Evolutionary conservation across 2,113 vertebrate species (phyloP).

Genomic region (Brienomyrus longianalis): DNA sequence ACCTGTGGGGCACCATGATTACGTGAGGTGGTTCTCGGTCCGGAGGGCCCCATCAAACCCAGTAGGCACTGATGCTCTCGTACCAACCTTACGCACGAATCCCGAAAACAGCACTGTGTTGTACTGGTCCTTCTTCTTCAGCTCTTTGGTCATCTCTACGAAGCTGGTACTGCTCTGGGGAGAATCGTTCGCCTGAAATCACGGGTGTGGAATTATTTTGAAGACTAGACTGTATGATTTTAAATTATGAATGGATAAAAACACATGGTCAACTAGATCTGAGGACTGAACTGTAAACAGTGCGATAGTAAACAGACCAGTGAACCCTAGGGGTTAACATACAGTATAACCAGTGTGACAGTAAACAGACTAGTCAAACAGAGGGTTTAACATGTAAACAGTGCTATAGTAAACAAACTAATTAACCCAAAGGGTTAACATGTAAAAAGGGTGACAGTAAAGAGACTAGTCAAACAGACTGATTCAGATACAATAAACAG

Average conservation of each 20-base stretch:
- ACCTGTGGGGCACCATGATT: conserved; percentile 56
- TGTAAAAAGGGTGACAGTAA: background rate
- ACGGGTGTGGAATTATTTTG: background rate
- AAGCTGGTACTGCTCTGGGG: conserved; percentile 64
- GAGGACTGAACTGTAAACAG: background rate
- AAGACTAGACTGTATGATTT: background rate
- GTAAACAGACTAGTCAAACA: background rate
- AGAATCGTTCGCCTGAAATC: conserved; percentile 66
- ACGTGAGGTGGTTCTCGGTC: background rate
- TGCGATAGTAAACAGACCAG: background rate
- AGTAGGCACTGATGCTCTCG: background rate
- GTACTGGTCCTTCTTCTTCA: conserved; percentile 69
- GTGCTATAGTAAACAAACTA: background rate
- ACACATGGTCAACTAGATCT: background rate
- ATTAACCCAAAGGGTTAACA: too few species aligned
- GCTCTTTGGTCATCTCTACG: conserved; percentile 55
- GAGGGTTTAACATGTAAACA: background rate
- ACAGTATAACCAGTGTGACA: background rate
- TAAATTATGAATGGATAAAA: background rate
- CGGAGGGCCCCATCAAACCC: background rate
- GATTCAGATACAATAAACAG: background rate
- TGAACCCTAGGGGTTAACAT: background rate
- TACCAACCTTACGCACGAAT: conserved; percentile 76
- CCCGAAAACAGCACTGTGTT: conserved; percentile 73
- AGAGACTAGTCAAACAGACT: background rate